Evolutionary conservation across 2,797 vertebrate species (phyloP), one percentile per base, ranked within the genome.

Genomic region (Apogon hyalosoma): DNA sequence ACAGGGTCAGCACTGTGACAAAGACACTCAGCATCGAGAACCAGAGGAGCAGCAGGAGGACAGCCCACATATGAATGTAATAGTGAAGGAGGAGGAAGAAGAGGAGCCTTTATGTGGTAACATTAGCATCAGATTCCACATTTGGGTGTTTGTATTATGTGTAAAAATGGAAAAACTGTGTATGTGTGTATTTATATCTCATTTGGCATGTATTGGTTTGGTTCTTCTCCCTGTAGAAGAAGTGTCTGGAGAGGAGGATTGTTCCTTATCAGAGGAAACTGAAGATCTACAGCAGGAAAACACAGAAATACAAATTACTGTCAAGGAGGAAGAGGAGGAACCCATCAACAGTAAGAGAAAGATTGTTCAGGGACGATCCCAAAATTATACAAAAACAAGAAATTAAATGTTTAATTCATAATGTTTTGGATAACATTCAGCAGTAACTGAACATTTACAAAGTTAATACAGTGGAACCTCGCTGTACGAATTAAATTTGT

Each of bases 81-180:
- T 88, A 0, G 83, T 91, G 41, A 92, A 92, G 59, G 88, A 92
- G 43, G 91, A 92, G 57, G 90, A 90, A 64, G 86, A 90, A 7
- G 90, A 92, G 73, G 78, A 90, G 11, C 85, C 80, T n/a, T 63
- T 92, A 52, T 90, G 74, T 33, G 86, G 91, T 92, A 58, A 86
- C 12, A 10, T 58, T 24, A 67, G 53, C 45, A 58, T 19, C 13
- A 51, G 2, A 45, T 47, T 42, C 3, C 14, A 39, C 0, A 52
- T 59, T 15, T 38, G 9, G 18, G 3, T 46, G 14, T 61, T 28
- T 15, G 2, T 19, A n/a, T 5, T 14, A 0, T 24, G 0, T 8
- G 15, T 33, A n/a, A n/a, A 13, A 51, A 41, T 0, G 1, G 10
- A 55, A 13, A 1, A 1, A 4, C 1, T 49, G 28, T 28, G 24